A percentile compares a stretch with the other conserved stretches of the same genome.
These are phyloP conservation scores for Lycorma delicatula DNA, from an alignment of 1,140 invertebrate species.

Conservation along the genomic window DNA sequence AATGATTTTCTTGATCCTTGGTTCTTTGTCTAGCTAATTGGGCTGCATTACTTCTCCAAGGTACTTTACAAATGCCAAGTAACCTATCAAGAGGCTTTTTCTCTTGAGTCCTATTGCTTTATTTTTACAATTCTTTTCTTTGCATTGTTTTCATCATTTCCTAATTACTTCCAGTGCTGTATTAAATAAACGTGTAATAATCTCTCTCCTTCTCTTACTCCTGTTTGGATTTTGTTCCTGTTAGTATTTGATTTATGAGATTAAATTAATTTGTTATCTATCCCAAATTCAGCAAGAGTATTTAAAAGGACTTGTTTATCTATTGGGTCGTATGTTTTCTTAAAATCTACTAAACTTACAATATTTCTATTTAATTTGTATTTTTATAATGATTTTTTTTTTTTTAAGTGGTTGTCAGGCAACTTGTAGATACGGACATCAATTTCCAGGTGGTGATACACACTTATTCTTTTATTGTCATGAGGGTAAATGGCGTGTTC, in stretches of 20 bases:
- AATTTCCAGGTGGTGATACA: conserved; percentile 48
- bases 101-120: too few species aligned
- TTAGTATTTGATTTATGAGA: not conserved
- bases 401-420: conserved; percentile 45
- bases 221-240: not conserved
- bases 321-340: too few species aligned
- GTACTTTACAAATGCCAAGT: too few species aligned
- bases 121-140: too few species aligned
- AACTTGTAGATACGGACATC: conserved; percentile 44
- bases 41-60: too few species aligned
- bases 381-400: not conserved
- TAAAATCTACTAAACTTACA: not conserved
- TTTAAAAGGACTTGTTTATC: not conserved
- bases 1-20: too few species aligned
- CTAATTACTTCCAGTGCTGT: too few species aligned
- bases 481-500: conserved; percentile 46
- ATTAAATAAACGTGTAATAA: too few species aligned
- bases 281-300: not conserved
- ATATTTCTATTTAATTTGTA: conserved; percentile 4
- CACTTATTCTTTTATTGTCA: conserved; percentile 45
- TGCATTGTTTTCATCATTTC: too few species aligned
- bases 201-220: too few species aligned
- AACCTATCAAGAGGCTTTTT: too few species aligned
- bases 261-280: not conserved
- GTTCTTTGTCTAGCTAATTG: too few species aligned